Evolutionary conservation across 2,797 vertebrate species (phyloP).

Genomic region (Rhinophrynus dorsalis): DNA sequence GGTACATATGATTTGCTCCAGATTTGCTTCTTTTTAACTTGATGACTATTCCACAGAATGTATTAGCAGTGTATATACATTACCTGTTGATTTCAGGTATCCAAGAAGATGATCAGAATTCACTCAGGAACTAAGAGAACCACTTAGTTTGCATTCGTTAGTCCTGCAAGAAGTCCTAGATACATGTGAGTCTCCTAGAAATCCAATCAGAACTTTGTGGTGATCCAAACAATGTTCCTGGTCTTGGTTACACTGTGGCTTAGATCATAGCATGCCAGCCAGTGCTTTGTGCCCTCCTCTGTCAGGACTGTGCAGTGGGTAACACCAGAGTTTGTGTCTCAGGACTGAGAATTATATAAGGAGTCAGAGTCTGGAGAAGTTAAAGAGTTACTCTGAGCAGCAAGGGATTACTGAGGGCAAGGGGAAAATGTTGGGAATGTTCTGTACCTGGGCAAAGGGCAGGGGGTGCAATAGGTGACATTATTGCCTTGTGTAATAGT

Average conservation of each 20-base stretch:
- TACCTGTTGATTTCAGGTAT: not conserved
- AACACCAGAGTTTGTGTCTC: slow-evolving; percentile 18
- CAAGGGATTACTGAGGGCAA: slow-evolving; percentile 41
- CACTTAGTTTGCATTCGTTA: not conserved
- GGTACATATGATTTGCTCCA: too few species aligned
- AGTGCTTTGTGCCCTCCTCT: not conserved
- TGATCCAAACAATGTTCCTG: not conserved
- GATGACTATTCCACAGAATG: too few species aligned
- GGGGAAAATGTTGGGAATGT: slow-evolving; percentile 36
- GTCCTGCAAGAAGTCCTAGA: not conserved
- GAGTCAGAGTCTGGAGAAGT: slow-evolving; percentile 39
- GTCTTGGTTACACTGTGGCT: not conserved
- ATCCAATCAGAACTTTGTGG: not conserved
- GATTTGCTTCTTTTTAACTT: too few species aligned
- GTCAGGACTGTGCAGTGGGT: not conserved
- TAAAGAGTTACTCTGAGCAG: slow-evolving; percentile 37
- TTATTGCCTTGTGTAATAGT: too few species aligned
- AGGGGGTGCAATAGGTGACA: slow-evolving; percentile 2
- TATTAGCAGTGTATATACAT: too few species aligned
- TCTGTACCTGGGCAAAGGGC: slow-evolving; percentile 8
- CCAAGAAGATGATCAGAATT: not conserved
- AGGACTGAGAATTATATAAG: slow-evolving; percentile 31
- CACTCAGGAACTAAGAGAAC: not conserved
- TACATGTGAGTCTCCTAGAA: not conserved
- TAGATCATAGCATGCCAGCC: not conserved